A percentile compares a stretch with the other conserved stretches of the same genome.
Evolutionary conservation across 2,113 vertebrate species (phyloP).

Genomic region (Chloropsis hardwickii): DNA sequence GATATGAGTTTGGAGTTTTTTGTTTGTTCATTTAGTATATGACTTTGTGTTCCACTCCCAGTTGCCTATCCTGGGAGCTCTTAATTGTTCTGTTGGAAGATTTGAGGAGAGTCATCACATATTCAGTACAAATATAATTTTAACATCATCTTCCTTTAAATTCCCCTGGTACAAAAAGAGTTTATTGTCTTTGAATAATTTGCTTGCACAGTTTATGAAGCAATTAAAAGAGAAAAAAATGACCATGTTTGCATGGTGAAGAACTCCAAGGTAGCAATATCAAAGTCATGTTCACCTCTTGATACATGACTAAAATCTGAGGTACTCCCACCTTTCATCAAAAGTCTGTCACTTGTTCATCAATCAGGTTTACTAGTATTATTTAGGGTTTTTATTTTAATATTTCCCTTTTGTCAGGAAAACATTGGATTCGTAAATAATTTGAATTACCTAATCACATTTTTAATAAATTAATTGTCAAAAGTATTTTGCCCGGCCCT

Average conservation of each 20-base stretch:
- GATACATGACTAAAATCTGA: background rate
- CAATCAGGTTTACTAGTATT: background rate
- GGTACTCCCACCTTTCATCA: background rate
- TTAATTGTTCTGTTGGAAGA: background rate
- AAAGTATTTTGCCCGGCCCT: background rate
- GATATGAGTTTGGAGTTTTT: accelerated
- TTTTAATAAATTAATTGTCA: background rate
- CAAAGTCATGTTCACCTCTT: background rate
- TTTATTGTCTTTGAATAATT: background rate
- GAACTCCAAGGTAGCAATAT: background rate
- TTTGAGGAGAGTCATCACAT: background rate
- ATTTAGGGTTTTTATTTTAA: background rate
- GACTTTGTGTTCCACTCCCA: background rate
- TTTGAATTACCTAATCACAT: background rate
- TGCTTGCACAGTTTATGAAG: background rate
- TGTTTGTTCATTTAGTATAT: background rate
- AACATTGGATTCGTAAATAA: background rate
- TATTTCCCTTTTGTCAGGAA: background rate
- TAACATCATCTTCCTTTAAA: background rate
- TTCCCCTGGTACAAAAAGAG: background rate
- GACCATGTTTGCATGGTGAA: background rate
- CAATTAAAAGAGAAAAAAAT: background rate
- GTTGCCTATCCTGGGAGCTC: background rate
- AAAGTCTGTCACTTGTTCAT: background rate
- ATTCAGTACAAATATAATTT: background rate